Base-by-base conservation (phyloP, 2,888 invertebrate species). In the Drosophila rubida region DNA sequence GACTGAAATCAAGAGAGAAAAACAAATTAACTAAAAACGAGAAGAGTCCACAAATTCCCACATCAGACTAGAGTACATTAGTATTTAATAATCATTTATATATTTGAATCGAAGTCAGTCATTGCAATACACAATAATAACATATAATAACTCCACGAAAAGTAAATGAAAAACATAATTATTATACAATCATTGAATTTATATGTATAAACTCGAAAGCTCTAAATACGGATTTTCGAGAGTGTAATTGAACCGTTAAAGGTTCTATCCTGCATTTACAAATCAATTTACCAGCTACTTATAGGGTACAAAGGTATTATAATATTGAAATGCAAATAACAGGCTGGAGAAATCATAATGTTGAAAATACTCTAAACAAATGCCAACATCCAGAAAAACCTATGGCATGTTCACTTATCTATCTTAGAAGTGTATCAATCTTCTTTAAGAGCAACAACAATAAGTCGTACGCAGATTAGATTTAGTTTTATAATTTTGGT, bases 111-210 rank as follows among this genome's bases (percentile, higher is more conserved):
- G 16, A 51, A 16, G 27, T 32, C 50, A 30, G 25, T 46, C 45
- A 45, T 62, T 60, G 41, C 76, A 66, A 63, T 42, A 57, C 42
- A 65, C 75, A 65, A 63, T 58, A 69, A 54, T 53, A 39, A 57
- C 63, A 55, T 58, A 59, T 63, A 59, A 48, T 58, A 69, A 65
- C 66, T 71, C 60, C 51, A 53, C 13, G 37, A 32, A 53, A 45
- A 49, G 22, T 16, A 48, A 45, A 39, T 7, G 11, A 13, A 62
- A 64, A 53, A 46, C 59, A 39, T 59, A 65, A 69, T 73, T 66
- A 71, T 78, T 80, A 78, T 65, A 80, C 69, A 88, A 87, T 87
- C 84, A 84, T 87, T 88, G 87, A 88, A 86, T 86, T 86, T 86
- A 88, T 83, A 87, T 82, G 74, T 68, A 70, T 63, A 51, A 69